A percentile compares a stretch with the other conserved stretches of the same genome.
These are phyloP conservation scores for Adoxophyes honmai DNA, from an alignment of 1,140 invertebrate species.

Conservation along the genomic window DNA sequence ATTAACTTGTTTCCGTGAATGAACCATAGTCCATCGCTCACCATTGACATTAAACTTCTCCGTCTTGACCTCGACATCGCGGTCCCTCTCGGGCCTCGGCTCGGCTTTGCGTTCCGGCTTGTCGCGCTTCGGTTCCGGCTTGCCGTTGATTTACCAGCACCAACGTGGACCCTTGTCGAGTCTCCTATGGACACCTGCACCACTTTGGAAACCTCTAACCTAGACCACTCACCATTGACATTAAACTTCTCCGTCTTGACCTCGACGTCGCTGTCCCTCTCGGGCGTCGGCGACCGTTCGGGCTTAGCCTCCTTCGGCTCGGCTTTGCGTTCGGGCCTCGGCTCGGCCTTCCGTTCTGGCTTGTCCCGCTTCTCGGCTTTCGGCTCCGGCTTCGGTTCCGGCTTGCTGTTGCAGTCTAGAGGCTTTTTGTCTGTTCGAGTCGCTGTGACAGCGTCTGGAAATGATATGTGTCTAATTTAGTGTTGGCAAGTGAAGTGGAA, in stretches of 20 bases:
- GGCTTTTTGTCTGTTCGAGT: conserved; percentile 29
- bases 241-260: conserved; percentile 39
- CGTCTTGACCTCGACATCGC: conserved; percentile 2
- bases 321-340: conserved; percentile 17
- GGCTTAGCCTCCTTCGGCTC: conserved; percentile 24
- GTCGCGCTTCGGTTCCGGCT: conserved; percentile 18
- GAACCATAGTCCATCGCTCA: no score
- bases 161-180: no score
- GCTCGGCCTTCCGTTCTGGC: conserved; percentile 18
- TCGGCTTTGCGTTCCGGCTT: conserved; percentile 17
- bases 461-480: no score
- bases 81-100: conserved; percentile 22
- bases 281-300: conserved; percentile 19
- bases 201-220: no score
- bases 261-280: conserved; percentile 18
- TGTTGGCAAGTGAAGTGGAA: no score
- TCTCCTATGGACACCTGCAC: no score
- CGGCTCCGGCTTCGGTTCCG: conserved; percentile 19
- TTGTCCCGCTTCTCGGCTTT: conserved; percentile 19
- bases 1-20: no score
- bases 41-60: conserved; percentile 59
- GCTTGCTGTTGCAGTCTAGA: conserved; percentile 10
- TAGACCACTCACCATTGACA: conserved; percentile 44
- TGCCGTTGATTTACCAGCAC: no score
- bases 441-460: conserved; percentile 54